phyloP scores from a whole-genome alignment of 1,140 invertebrate species.

The Brachionus manjavacas region DNA sequence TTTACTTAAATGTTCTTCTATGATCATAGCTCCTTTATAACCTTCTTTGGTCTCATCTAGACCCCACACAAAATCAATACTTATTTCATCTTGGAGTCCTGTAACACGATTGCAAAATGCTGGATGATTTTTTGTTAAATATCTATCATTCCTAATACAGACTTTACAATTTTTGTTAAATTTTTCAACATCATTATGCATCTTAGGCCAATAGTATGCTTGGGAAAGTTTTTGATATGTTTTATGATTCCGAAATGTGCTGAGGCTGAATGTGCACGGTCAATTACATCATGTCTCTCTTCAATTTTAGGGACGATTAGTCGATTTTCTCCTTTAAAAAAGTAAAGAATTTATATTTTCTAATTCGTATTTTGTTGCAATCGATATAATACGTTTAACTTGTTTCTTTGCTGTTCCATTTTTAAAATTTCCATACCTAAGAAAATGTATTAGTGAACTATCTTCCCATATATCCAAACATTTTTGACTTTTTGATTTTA shows the following conservation, averaged over 20 bases:
- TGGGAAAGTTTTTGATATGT: background rate
- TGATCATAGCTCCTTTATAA: background rate
- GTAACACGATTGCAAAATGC: background rate
- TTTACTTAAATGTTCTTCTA: conserved; percentile 11
- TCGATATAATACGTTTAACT: background rate
- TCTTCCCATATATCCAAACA: background rate
- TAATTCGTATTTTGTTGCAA: background rate
- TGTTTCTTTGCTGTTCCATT: background rate
- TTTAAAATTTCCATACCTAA: background rate
- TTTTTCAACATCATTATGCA: background rate
- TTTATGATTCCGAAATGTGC: conserved; percentile 25
- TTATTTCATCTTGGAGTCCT: conserved; percentile 4
- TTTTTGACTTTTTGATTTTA: background rate
- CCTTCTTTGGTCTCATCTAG: background rate
- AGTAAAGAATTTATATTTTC: background rate
- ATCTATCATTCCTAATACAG: background rate
- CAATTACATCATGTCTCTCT: background rate
- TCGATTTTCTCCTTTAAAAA: background rate
- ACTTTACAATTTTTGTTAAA: conserved; percentile 2
- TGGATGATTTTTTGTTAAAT: background rate
- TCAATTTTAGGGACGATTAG: background rate
- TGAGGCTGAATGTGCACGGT: background rate
- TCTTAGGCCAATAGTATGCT: conserved; percentile 17
- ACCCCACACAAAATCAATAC: background rate
- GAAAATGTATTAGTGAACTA: background rate